Percentiles rank a stretch among this genome's conserved stretches.
phyloP scores from a whole-genome alignment of 1,140 invertebrate genomes.

The Neuroterus valhalla region DNA sequence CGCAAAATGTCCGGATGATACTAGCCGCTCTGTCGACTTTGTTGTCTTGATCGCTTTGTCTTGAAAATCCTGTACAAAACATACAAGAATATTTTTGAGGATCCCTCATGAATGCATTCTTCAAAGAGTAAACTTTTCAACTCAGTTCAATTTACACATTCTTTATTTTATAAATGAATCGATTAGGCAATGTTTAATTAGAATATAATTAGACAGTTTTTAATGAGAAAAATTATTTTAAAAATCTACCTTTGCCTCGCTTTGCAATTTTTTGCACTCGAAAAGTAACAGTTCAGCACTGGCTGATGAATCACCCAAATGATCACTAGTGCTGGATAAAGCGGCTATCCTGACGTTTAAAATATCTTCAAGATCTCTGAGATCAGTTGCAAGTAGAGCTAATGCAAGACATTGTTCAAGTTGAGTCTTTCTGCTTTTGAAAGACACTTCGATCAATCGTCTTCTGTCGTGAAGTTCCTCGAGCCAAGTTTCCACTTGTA shows the following conservation, averaged over 20 bases:
- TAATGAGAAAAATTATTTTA: background rate
- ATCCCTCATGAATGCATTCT: background rate
- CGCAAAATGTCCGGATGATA: slow-evolving; percentile 81
- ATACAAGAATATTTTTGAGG: slow-evolving; percentile 29
- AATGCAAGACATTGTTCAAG: slow-evolving; percentile 87
- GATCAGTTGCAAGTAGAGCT: slow-evolving; percentile 83
- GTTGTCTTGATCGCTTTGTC: slow-evolving; percentile 86
- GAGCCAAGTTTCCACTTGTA: slow-evolving; percentile 85
- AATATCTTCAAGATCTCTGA: slow-evolving; percentile 81
- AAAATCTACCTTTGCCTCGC: slow-evolving; percentile 80
- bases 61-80: slow-evolving; percentile 78
- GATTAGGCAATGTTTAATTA: too few species aligned
- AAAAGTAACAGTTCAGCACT: slow-evolving; percentile 82
- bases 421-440: slow-evolving; percentile 81
- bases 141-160: background rate
- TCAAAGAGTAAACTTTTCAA: background rate
- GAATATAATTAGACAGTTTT: too few species aligned
- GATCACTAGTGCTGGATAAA: slow-evolving; percentile 71
- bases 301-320: slow-evolving; percentile 81
- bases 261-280: slow-evolving; percentile 83
- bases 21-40: slow-evolving; percentile 85
- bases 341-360: slow-evolving; percentile 74
- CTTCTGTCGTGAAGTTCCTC: slow-evolving; percentile 87
- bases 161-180: background rate
- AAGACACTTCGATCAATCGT: slow-evolving; percentile 83